Conservation (phyloP, 2,797 vertebrate species). For the Streptopelia turtur region DNA sequence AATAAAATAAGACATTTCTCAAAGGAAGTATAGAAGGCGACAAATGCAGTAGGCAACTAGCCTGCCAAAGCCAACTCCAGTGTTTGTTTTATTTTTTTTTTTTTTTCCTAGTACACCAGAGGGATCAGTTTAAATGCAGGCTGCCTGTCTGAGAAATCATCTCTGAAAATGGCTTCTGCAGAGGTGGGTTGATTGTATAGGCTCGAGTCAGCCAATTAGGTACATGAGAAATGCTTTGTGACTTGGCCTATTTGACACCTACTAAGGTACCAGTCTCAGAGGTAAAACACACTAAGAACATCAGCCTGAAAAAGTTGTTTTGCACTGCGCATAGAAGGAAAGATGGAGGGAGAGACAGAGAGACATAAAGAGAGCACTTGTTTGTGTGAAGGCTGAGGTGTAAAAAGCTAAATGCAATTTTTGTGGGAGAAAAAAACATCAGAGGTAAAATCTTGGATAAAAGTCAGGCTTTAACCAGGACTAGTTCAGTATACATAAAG, state of each 20-base stretch:
- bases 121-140: background rate
- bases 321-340: fast-evolving
- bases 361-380: background rate
- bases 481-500: background rate
- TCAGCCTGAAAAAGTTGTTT: background rate
- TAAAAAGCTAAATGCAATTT: conserved; percentile 4
- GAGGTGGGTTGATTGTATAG: background rate
- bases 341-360: background rate
- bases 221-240: background rate
- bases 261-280: background rate
- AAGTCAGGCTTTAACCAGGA: background rate
- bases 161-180: background rate
- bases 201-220: background rate
- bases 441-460: background rate
- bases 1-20: conserved; percentile 20
- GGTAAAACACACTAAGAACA: background rate
- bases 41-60: background rate
- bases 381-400: background rate
- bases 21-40: background rate
- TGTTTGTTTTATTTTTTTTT: background rate
- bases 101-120: background rate
- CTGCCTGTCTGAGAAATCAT: background rate
- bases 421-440: background rate
- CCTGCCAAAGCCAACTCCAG: background rate
- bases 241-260: background rate